A percentile compares a stretch with the other conserved stretches of the same genome.
These are phyloP conservation scores for Thalassophryne amazonica DNA, from an alignment of 2,797 vertebrate species.

Conservation along the genomic window DNA sequence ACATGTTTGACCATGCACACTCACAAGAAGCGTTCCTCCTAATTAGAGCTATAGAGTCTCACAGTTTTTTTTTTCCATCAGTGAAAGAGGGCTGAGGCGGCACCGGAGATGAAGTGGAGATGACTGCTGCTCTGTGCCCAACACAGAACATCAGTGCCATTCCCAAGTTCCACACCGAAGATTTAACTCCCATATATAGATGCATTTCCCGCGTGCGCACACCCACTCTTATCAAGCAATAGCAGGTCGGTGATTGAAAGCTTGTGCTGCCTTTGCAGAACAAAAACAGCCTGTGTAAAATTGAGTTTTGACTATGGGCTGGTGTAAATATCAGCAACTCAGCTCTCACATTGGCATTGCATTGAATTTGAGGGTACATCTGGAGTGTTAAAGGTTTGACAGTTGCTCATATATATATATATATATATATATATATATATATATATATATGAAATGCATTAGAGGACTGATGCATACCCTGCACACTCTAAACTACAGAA, in stretches of 20 bases:
- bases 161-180: conserved; percentile 51
- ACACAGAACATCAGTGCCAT: conserved; percentile 26
- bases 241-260: conserved; percentile 66
- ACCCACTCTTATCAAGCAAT: conserved; percentile 65
- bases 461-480: no score
- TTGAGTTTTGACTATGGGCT: conserved; percentile 57
- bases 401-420: conserved; percentile 34
- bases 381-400: conserved; percentile 34
- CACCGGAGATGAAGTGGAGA: conserved; percentile 35
- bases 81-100: conserved; percentile 38
- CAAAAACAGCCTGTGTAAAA: conserved; percentile 63
- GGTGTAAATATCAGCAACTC: conserved; percentile 62
- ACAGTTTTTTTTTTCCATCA: conserved; percentile 57
- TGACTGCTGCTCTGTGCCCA: conserved; percentile 30
- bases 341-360: conserved; percentile 27
- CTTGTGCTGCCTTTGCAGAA: conserved; percentile 41
- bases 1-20: conserved; percentile 18
- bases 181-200: conserved; percentile 41
- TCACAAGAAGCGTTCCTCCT: conserved; percentile 44
- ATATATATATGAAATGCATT: no score
- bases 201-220: conserved; percentile 60
- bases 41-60: conserved; percentile 61
- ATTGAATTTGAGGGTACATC: conserved; percentile 61
- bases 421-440: no score
- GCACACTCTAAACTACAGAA: no score